Percentiles rank a stretch among this genome's conserved stretches.
Conservation (phyloP, 2,797 vertebrate species). For the Leptodactylus fallax region DNA sequence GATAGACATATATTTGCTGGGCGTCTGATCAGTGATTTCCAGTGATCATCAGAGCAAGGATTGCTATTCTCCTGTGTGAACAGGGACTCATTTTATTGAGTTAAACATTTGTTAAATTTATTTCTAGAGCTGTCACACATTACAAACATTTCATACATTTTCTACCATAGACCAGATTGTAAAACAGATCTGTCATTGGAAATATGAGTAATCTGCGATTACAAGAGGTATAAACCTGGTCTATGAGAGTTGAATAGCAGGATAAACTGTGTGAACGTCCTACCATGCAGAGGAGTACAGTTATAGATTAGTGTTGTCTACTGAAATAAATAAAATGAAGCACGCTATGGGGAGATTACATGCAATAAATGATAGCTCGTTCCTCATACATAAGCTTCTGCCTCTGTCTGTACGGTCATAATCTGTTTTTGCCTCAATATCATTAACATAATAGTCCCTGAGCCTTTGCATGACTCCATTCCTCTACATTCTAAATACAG, state of each 20-base stretch:
- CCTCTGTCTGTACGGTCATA: constrained; percentile 16
- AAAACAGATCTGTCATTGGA: not conserved
- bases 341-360: constrained; percentile 35
- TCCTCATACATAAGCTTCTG: constrained; percentile 15
- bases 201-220: constrained; percentile 41
- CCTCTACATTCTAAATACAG: constrained; percentile 21
- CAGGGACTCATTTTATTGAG: too few species aligned
- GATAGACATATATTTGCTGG: too few species aligned
- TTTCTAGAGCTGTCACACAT: not conserved
- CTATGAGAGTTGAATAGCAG: constrained; percentile 41
- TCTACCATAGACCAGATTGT: not conserved
- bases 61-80: too few species aligned
- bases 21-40: too few species aligned
- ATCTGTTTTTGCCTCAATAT: constrained; percentile 52
- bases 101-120: too few species aligned
- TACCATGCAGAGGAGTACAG: not conserved
- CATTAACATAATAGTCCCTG: constrained; percentile 44
- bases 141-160: not conserved
- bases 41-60: too few species aligned
- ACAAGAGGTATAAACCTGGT: constrained; percentile 24
- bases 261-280: constrained; percentile 32
- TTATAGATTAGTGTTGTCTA: constrained; percentile 34
- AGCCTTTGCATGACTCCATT: constrained; percentile 26
- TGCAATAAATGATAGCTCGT: constrained; percentile 24
- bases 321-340: constrained; percentile 37